phyloP scores from a whole-genome alignment of 2,797 vertebrate species.

The Enteromius unitaeniatus region DNA sequence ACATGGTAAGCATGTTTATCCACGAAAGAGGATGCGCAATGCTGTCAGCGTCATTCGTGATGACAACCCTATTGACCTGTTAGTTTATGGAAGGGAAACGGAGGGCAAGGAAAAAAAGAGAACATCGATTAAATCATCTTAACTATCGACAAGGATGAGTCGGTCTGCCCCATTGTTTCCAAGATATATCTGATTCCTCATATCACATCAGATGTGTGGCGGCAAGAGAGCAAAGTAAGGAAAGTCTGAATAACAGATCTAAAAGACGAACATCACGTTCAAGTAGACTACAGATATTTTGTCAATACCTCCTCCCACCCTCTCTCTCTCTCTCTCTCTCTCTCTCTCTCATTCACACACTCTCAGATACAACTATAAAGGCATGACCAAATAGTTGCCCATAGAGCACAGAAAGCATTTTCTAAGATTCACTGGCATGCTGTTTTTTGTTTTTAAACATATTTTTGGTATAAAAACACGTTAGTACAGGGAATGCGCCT shows the following conservation, averaged over 20 bases:
- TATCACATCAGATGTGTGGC: background rate
- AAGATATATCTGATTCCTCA: conserved; percentile 15
- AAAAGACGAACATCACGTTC: background rate
- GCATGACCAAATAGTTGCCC: background rate
- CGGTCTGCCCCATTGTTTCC: conserved; percentile 62
- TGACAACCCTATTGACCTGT: conserved; percentile 77
- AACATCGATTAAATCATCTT: conserved; percentile 73
- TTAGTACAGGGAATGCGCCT: conserved; percentile 66
- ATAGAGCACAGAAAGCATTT: background rate
- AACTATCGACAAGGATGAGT: conserved; percentile 68
- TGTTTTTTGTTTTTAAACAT: background rate
- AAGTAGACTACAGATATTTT: background rate
- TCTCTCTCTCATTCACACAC: background rate
- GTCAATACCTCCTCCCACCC: background rate
- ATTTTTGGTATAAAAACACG: conserved; percentile 57
- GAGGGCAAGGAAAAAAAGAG: conserved; percentile 55
- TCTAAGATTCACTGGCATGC: background rate
- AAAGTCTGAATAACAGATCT: background rate
- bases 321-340: background rate
- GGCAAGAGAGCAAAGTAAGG: background rate
- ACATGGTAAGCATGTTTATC: conserved; percentile 76
- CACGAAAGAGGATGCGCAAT: conserved; percentile 70
- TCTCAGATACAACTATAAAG: background rate
- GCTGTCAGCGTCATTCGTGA: conserved; percentile 74
- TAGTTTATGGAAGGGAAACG: conserved; percentile 68